Evolutionary conservation across 2,888 invertebrate species (phyloP), one percentile per base, ranked within the genome.

Genomic region (Heliothis peltigera): DNA sequence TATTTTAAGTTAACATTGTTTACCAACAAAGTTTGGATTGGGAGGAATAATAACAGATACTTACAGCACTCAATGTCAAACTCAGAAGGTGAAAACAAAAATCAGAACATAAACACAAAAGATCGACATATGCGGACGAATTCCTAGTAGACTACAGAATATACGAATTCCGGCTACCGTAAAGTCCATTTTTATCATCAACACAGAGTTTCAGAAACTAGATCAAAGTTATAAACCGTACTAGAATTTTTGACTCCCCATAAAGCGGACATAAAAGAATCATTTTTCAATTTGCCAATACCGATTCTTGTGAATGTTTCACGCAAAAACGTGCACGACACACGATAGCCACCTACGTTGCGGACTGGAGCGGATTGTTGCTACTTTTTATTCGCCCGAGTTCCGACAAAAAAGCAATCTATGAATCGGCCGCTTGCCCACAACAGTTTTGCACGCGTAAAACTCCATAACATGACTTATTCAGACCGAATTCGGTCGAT

Each of bases 391-490:
- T 92, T 86, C 87, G 83, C 81, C 86, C 85, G 83, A 85, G 86
- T 89, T 87, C 86, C 86, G 84, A 91, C 90, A 93, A 93, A 93
- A 92, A 92, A 92, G 88, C 91, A 91, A 92, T 92, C 92, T 92
- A 92, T 89, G 92, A 92, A 91, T 92, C 90, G 89, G 85, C 87
- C 86, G 85, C 85, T 82, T 79, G 81, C 81, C 87, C 84, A 83
- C 85, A 82, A 83, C 81, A 82, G 74, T 71, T 76, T 61, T 80
- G 72, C 81, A 69, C 68, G 68, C 71, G 74, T 72, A 72, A 80
- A 83, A 80, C 67, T 80, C 74, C 67, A 78, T 69, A 75, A 74
- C 61, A 73, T 63, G 70, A 72, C 81, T 82, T 86, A 82, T 75
- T 70, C 64, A 73, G 63, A 52, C 19, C 72, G 63, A 68, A 72